A percentile compares a stretch with the other conserved stretches of the same genome.
These are phyloP conservation scores for Drosophila monieri DNA, from an alignment of 2,888 invertebrate genomes.

Conservation along the genomic window DNA sequence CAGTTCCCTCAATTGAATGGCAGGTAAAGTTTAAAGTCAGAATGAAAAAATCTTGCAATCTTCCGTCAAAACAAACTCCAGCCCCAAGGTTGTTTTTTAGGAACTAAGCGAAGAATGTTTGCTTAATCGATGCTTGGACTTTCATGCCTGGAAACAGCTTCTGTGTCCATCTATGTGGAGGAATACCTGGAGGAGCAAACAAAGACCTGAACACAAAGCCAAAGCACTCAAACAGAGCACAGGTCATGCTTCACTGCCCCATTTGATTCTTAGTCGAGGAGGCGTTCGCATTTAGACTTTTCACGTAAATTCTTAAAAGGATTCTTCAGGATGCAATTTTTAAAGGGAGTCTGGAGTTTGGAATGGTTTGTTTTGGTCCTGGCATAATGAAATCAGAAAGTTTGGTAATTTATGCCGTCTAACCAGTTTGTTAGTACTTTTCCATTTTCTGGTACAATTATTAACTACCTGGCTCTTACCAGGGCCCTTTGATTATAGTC, in stretches of 20 bases:
- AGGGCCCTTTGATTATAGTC: constrained; percentile 8
- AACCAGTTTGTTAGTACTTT: constrained; percentile 10
- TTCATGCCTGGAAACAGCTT: constrained; percentile 37
- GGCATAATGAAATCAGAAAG: constrained; percentile 29
- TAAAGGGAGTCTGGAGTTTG: background rate
- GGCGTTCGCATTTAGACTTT: constrained; percentile 16
- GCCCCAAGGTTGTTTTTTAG: background rate
- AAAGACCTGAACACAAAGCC: constrained; percentile 47
- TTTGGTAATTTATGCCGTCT: constrained; percentile 45
- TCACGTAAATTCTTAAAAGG: constrained; percentile 19
- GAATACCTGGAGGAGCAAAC: constrained; percentile 52
- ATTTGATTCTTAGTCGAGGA: constrained; percentile 17
- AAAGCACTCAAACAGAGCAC: constrained; percentile 44
- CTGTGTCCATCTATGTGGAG: constrained; percentile 29
- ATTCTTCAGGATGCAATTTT: background rate
- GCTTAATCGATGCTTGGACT: constrained; percentile 64
- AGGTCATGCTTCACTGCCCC: constrained; percentile 12
- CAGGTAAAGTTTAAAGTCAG: constrained; percentile 2
- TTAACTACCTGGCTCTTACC: constrained; percentile 11
- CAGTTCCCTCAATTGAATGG: background rate
- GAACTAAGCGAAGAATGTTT: constrained; percentile 43
- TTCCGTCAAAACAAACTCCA: background rate
- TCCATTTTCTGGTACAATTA: constrained; percentile 35
- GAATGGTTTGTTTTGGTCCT: background rate
- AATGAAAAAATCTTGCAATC: constrained; percentile 5